These are phyloP conservation scores for Pseudorhiza aurosa DNA, from an alignment of 30 jellyfish, hydroid and myxozoan species.

Conservation along the genomic window DNA sequence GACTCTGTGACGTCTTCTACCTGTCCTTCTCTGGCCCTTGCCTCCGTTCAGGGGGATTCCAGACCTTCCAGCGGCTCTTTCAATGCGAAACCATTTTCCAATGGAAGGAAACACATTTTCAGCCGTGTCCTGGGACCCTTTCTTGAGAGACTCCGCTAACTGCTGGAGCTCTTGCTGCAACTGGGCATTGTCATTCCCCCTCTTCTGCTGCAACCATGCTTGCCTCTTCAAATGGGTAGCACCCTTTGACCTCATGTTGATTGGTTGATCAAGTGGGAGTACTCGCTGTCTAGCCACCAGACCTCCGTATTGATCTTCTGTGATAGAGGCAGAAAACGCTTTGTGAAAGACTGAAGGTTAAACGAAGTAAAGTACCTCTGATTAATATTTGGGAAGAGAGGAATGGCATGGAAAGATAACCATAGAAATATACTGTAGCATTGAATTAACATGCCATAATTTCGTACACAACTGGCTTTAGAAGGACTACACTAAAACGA, in stretches of 20 bases:
- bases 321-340: no score
- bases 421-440: no score
- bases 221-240: not conserved
- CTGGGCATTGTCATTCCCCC: not conserved
- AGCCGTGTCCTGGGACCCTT: not conserved
- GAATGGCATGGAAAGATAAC: no score
- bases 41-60: no score
- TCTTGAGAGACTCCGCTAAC: not conserved
- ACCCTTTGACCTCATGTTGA: not conserved
- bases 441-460: no score
- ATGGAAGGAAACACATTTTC: not conserved
- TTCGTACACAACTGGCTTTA: no score
- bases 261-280: not conserved
- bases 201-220: not conserved
- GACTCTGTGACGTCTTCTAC: not conserved
- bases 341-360: no score
- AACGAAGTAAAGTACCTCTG: no score
- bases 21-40: not conserved
- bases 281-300: not conserved
- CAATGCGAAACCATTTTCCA: not conserved
- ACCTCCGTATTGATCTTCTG: not conserved
- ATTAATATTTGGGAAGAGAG: no score
- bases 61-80: not conserved
- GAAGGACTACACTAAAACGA: no score
- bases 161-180: not conserved